Evolutionary conservation across 2,888 invertebrate genomes (phyloP).

Genomic region (Leuctra nigra): DNA sequence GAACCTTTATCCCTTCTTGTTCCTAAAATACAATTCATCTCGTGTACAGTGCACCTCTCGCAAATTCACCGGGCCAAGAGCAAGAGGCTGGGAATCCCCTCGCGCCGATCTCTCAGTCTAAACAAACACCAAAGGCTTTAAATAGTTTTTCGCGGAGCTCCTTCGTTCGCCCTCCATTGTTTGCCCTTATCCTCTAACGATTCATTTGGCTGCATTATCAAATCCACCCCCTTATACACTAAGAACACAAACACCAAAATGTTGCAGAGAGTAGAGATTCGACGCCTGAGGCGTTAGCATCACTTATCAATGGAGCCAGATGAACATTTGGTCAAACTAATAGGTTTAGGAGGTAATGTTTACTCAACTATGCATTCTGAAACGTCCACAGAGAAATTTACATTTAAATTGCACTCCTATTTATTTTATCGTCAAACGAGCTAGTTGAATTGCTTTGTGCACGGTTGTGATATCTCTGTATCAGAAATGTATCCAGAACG

Average conservation of each 20-base stretch:
- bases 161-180: slow-evolving; percentile 15
- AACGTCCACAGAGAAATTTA: no score
- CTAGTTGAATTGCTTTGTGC: no score
- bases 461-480: no score
- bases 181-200: slow-evolving; percentile 24
- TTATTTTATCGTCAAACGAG: neutral
- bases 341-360: neutral
- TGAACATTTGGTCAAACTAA: neutral
- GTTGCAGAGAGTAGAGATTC: neutral
- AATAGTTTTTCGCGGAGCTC: slow-evolving; percentile 8
- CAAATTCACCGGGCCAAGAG: slow-evolving; percentile 8
- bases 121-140: slow-evolving; percentile 18
- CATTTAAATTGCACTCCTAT: neutral
- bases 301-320: neutral
- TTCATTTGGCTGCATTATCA: slow-evolving; percentile 21
- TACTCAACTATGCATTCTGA: no score
- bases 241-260: neutral
- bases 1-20: slow-evolving; percentile 17
- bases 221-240: slow-evolving; percentile 3
- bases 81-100: neutral
- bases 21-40: slow-evolving; percentile 20
- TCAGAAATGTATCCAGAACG: no score
- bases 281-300: neutral
- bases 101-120: slow-evolving; percentile 5
- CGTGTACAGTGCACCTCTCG: neutral